A percentile compares a stretch with the other conserved stretches of the same genome.
These are phyloP conservation scores for Ophthalmolycus amberensis DNA, from an alignment of 2,113 vertebrate species.

Conservation along the genomic window DNA sequence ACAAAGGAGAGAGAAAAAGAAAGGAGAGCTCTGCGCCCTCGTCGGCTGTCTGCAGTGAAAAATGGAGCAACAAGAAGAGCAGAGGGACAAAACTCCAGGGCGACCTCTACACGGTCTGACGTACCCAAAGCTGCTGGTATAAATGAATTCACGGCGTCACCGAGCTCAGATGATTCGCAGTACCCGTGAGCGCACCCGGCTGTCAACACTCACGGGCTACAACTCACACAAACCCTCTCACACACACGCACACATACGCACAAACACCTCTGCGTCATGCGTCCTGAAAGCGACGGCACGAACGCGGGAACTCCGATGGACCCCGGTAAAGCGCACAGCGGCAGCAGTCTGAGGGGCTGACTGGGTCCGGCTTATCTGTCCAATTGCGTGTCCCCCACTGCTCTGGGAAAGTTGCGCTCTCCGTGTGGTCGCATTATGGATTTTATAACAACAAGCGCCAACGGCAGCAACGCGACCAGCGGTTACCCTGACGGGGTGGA, in stretches of 20 bases:
- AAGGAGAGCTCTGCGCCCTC: conserved; percentile 17
- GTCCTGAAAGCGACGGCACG: conserved; percentile 76
- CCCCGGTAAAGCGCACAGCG: conserved; percentile 63
- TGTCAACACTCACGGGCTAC: conserved; percentile 62
- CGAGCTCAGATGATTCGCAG: conserved; percentile 79
- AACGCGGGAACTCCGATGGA: conserved; percentile 75
- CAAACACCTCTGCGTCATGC: conserved; percentile 80
- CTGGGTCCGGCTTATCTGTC: conserved; percentile 48
- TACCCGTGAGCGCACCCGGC: conserved; percentile 73
- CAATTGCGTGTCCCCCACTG: conserved; percentile 36
- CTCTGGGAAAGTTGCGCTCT: conserved; percentile 64
- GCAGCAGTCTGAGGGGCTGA: conserved; percentile 73
- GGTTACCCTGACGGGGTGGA: conserved; percentile 76
- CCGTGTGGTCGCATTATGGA: conserved; percentile 70
- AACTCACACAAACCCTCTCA: conserved; percentile 25
- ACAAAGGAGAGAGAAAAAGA: not conserved
- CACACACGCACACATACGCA: conserved; percentile 31
- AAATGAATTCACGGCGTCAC: conserved; percentile 83
- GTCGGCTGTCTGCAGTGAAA: conserved; percentile 59
- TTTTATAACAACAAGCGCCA: conserved; percentile 76
- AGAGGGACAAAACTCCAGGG: conserved; percentile 74
- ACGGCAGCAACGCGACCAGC: conserved; percentile 86
- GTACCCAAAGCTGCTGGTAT: conserved; percentile 80
- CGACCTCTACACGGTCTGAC: conserved; percentile 81
- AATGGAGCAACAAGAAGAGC: conserved; percentile 60